A percentile compares a stretch with the other conserved stretches of the same genome.
These are phyloP conservation scores for Caenorhabditis sp. DNA, from an alignment of 2,888 invertebrate genomes.

Conservation along the genomic window DNA sequence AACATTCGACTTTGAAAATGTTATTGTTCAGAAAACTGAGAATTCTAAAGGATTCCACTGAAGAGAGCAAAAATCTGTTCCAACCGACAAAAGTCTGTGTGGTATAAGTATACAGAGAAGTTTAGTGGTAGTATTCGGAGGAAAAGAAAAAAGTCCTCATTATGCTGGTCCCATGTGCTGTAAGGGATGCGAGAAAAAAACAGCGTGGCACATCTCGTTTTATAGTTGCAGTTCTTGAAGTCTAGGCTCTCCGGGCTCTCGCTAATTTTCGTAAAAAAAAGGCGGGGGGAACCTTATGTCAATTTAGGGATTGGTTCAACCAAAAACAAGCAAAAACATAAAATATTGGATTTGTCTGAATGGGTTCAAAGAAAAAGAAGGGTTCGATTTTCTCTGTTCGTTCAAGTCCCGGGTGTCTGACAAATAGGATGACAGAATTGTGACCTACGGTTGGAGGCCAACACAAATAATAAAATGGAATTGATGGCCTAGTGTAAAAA, in stretches of 20 bases:
- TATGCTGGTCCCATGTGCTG: conserved; percentile 59
- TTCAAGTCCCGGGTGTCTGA: conserved; percentile 16
- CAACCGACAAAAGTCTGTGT: conserved; percentile 4
- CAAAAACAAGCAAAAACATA: conserved; percentile 54
- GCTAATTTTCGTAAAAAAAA: conserved; percentile 42
- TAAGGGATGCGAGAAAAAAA: conserved; percentile 24
- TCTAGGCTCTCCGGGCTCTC: conserved; percentile 19
- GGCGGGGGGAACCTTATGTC: conserved; percentile 48
- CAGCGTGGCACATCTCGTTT: conserved; percentile 41
- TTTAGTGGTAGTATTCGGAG: conserved; percentile 43
- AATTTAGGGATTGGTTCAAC: conserved; percentile 54
- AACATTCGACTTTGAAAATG: conserved; percentile 33
- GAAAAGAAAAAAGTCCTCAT: conserved; percentile 58
- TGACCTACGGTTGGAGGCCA: conserved; percentile 18
- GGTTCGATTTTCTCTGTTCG: conserved; percentile 26
- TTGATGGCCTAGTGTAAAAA: conserved; percentile 14
- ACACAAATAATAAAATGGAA: neutral
- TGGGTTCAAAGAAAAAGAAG: neutral
- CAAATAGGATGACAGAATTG: neutral
- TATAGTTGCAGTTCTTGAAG: conserved; percentile 63
- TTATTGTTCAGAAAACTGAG: conserved; percentile 17
- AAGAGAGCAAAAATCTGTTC: conserved; percentile 46
- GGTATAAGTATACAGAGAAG: conserved; percentile 48
- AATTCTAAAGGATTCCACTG: neutral
- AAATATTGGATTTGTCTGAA: conserved; percentile 58